Base-by-base conservation (phyloP, 1,140 invertebrate species). In the Samia ricini region DNA sequence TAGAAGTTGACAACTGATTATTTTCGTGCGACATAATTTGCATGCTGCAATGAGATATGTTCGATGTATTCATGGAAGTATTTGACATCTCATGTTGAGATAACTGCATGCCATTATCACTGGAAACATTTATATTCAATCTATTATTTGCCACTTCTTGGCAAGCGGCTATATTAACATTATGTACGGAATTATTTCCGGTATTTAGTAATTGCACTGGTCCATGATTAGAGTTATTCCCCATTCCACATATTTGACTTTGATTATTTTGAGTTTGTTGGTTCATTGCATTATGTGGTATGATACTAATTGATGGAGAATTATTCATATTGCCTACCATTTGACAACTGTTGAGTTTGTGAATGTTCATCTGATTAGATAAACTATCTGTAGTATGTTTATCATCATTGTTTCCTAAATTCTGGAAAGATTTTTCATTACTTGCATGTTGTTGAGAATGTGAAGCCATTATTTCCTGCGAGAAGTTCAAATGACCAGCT, bases 381-480 rank as follows among this genome's bases (percentile, higher is more conserved):
- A 88, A 69, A 54, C 59, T 75, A 52, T 88, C 87, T 19, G 59
- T 72, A 66, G 69, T 77, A 58, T 88, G 83, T 68, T 90, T 88
- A 56, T 76, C 82, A 7, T 88, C 85, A 68, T 61, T 79, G 18
- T 64, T 61, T 50, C 81, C 84, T 69, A 90, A 83, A 62, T 84
- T 90, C 74, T 90, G 88, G 68, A 88, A 90, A 66, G 56, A 71
- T 65, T 90, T 90, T 26, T 90, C 88, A 71, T 77, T 88, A 55
- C 87, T 85, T 7, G 70, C 60, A 74, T 88, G 78, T 63, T 89
- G 85, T 63, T 88, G 87, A 2, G 88, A 81, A 74, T 90, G 88
- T n/a, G 88, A 83, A 57, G 85, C 78, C 83, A 90, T 88, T 56
- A 90, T 88, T 76, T 90, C 88, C 78, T 85, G 88, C 2, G 83